Evolutionary conservation across 2,797 vertebrate genomes (phyloP), one percentile per base, ranked within the genome.

Genomic region (Ambastaia sidthimunki): DNA sequence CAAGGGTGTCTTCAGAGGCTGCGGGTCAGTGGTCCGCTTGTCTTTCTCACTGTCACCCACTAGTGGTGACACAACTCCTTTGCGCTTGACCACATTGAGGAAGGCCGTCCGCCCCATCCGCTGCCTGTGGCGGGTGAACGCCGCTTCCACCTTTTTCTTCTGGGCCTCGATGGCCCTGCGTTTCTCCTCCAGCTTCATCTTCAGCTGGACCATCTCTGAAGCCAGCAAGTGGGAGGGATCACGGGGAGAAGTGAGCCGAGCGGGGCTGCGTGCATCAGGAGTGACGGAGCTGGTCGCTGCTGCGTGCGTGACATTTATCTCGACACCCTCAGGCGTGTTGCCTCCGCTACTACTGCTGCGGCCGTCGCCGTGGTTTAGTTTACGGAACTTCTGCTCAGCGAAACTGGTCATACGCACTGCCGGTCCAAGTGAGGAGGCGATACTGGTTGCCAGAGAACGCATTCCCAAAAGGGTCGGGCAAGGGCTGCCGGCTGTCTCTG

Each of bases 101-200:
- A 99, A 99, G 5, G 98, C 98, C 0, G 98, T 99, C 76, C 96
- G 94, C 52, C 98, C 97, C 97, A 99, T 98, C 88, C 93, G 95
- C 90, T 99, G 97, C 48, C 98, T 93, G 86, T 99, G 97, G 11
- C 92, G 94, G 0, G 97, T 99, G 84, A 98, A 99, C 0, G 96
- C 97, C 1, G 95, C 98, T 90, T 99, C 98, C 78, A 99, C 95
- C 90, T 98, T 98, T 89, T 98, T 98, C 86, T 99, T 98, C 88
- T 99, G 98, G 16, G 97, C 96, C 91, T 99, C 98, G 23, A 99
- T 99, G 9, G 98, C 98, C 86, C 97, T 90, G 6, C 98, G 95
- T 87, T 99, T 99, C 85, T 99, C 97, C 89, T 99, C 98, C 25
- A 99, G 92, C 82, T 97, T 97, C 98, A 99, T 99, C 87, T 95